Base-by-base conservation (phyloP, 2,797 vertebrate genomes). In the Peromyscus attwateri region DNA sequence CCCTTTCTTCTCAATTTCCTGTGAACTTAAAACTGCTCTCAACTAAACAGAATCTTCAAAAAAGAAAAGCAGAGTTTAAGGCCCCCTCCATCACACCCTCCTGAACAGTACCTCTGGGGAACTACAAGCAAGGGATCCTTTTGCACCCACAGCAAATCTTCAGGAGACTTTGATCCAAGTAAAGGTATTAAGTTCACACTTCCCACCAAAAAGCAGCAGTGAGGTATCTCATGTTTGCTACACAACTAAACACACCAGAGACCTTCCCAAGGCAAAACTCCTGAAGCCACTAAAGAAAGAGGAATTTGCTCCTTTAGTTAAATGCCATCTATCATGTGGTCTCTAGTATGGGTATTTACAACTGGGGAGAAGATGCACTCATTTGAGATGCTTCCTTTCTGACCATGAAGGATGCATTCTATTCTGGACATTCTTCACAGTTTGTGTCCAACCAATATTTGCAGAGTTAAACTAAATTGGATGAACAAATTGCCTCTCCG, bases 341-440 rank as follows among this genome's bases (percentile, higher is more conserved):
- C 95, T 80, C 94, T n/a, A 92, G 57, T 68, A 37, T n/a, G 70
- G 37, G 31, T 88, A 89, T 73, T 91, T 81, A 95, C 84, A 55
- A 95, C 40, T 43, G 75, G 60, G 21, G 64, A 55, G 57, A 92
- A 93, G 68, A 95, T 66, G 49, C 34, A 57, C 55, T 76, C 49
- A 81, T 49, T 91, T 70, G 83, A 76, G 70, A 66, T 46, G 43
- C 57, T 93, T 95, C 55, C 95, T 91, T 96, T 89, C 80, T 82
- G 55, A 31, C 52, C 43, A 68, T 43, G 31, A 81, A 91, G 68
- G 34, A 64, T 29, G 27, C 8, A 85, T 40, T 95, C 87, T 92
- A 37, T 52, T 71, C 6, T 49, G 75, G 13, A 85, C 84, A 95
- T 60, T 75, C 21, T 83, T 85, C 87, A 95, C 49, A 87, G 66